Evolutionary conservation across 2,888 invertebrate genomes (phyloP), one percentile per base, ranked within the genome.

Genomic region (Ecdyonurus torrentis): DNA sequence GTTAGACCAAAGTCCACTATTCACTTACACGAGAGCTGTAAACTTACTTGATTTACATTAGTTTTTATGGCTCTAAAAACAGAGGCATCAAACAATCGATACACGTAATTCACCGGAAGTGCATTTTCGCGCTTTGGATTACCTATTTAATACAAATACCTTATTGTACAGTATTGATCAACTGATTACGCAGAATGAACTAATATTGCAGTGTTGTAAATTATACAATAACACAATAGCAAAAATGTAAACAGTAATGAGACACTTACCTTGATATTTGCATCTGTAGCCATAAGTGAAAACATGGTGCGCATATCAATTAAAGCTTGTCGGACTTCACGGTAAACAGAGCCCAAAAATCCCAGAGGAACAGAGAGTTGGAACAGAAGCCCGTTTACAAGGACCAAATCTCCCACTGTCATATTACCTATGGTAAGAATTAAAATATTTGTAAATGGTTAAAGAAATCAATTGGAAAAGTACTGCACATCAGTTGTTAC

Each of bases 241-340:
- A 23, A 1, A n/a, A 25, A 64, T 5, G 23, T 52, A 50, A 2
- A 15, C 5, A 23, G 2, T n/a, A n/a, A n/a, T n/a, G n/a, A n/a
- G n/a, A n/a, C n/a, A 63, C 66, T 69, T 73, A 87, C 89, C 80
- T 85, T 82, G 65, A 98, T 85, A 62, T 79, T 76, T 23, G 92
- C 83, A 72, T 89, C 84, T 69, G 93, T 85, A 58, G 89, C 85
- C 84, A 98, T 87, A n/a, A 99, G 79, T 18, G 90, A 89, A 77
- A 99, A 98, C 97, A 99, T 97, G 59, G 93, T 89, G 78, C 95
- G 91, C 98, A 99, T 99, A 75, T 99, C 99, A 65, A 97, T 87
- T 65, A 98, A 79, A 10, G 98, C 94, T 78, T 99, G 98, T 3
- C 97, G 81, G 63, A 96, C 90, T 80, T 99, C 99, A 63, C 99